Percentiles rank a stretch among this genome's conserved stretches.
Conservation (phyloP, 2,113 vertebrate species). For the Parus major region DNA sequence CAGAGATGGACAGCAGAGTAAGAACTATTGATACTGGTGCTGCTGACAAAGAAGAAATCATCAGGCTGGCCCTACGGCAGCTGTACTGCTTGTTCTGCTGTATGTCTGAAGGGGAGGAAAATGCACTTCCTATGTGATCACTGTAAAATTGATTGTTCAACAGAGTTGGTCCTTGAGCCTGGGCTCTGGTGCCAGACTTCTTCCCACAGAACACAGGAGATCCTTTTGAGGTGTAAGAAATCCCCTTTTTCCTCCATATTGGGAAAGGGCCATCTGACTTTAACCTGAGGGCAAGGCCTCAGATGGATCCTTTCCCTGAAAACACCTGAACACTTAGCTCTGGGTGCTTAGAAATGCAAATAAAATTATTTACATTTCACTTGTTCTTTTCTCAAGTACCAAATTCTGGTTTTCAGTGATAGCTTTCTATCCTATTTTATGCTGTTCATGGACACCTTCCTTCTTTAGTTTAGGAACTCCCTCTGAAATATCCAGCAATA, state of each 20-base stretch:
- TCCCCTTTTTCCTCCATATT: background rate
- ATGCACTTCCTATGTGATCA: background rate
- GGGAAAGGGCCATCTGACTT: background rate
- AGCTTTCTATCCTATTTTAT: background rate
- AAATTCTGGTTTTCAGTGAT: background rate
- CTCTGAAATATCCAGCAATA: background rate
- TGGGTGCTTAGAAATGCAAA: background rate
- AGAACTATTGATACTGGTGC: background rate
- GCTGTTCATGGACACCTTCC: background rate
- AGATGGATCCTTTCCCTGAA: background rate
- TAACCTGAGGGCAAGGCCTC: background rate
- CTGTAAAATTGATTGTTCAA: background rate
- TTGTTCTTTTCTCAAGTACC: background rate
- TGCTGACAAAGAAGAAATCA: background rate
- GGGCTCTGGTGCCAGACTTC: background rate
- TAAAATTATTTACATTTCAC: background rate
- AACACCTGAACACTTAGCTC: background rate
- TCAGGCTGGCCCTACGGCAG: accelerated
- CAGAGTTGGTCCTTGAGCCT: background rate
- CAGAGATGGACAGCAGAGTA: background rate
- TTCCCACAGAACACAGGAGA: background rate
- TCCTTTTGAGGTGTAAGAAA: background rate
- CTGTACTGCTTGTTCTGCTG: background rate
- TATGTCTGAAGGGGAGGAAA: background rate
- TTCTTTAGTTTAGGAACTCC: background rate